Percentiles rank a stretch among this genome's conserved stretches.
These are phyloP conservation scores for Harpagoxenus sublaevis DNA, from an alignment of 2,888 invertebrate genomes.

Conservation along the genomic window DNA sequence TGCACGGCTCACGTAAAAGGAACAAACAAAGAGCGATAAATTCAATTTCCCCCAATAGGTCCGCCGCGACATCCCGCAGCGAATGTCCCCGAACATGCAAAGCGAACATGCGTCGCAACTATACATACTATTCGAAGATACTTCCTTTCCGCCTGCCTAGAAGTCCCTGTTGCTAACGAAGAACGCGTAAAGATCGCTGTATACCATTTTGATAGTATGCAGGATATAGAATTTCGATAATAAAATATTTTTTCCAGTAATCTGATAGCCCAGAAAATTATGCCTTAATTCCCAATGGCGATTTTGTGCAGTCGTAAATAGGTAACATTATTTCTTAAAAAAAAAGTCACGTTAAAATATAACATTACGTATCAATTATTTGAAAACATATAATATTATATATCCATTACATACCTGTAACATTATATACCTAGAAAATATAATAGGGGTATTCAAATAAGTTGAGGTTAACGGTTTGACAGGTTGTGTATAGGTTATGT, in stretches of 20 bases:
- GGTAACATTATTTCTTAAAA: background rate
- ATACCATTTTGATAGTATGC: background rate
- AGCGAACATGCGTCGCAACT: slow-evolving; percentile 7
- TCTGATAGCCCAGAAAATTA: background rate
- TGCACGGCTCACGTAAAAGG: slow-evolving; percentile 25
- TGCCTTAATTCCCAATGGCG: background rate
- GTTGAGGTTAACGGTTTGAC: too few species aligned
- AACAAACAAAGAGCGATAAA: slow-evolving; percentile 53
- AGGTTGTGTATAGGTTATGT: too few species aligned
- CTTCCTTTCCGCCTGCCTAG: background rate
- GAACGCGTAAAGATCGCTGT: background rate
- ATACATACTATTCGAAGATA: slow-evolving; percentile 26
- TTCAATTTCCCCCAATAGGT: slow-evolving; percentile 52
- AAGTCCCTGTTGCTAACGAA: background rate
- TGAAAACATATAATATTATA: background rate
- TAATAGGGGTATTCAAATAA: too few species aligned
- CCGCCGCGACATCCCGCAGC: background rate
- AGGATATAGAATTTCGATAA: background rate
- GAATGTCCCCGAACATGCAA: slow-evolving; percentile 16
- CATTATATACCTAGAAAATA: background rate
- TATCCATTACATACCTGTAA: background rate
- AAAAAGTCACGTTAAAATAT: background rate
- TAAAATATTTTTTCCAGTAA: background rate
- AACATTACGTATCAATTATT: background rate
- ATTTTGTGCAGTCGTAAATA: background rate